Evolutionary conservation across 2,113 vertebrate genomes (phyloP).

Genomic region (Eupsittula cactorum): DNA sequence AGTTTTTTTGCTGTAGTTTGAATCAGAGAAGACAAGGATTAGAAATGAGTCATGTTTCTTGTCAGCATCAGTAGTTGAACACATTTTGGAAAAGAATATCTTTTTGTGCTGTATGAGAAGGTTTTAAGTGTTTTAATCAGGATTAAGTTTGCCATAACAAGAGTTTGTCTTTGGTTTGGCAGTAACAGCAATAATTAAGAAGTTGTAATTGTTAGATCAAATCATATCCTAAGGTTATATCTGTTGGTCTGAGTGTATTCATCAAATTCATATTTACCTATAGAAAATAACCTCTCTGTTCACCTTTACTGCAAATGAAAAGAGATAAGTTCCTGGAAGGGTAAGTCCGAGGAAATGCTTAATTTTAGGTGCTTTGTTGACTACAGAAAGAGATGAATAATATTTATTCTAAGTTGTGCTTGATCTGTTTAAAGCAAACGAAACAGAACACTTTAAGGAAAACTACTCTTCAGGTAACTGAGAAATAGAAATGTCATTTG

Average conservation of each 20-base stretch:
- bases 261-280: neutral
- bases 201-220: neutral
- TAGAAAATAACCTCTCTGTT: neutral
- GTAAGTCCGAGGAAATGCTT: neutral
- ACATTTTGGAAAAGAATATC: neutral
- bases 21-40: neutral
- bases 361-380: neutral
- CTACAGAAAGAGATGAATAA: neutral
- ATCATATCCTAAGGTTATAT: neutral
- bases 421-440: neutral
- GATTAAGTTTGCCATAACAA: neutral
- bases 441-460: neutral
- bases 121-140: neutral
- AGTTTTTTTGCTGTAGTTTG: neutral
- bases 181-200: neutral
- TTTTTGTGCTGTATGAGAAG: neutral
- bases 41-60: neutral
- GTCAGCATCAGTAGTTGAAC: neutral
- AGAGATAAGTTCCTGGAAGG: neutral
- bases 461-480: neutral
- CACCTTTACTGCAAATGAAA: neutral
- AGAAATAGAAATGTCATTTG: neutral
- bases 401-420: neutral
- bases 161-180: neutral
- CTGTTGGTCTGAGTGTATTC: neutral